Evolutionary conservation across 2,888 invertebrate genomes (phyloP), one percentile per base, ranked within the genome.

Genomic region (Odontothrips loti): DNA sequence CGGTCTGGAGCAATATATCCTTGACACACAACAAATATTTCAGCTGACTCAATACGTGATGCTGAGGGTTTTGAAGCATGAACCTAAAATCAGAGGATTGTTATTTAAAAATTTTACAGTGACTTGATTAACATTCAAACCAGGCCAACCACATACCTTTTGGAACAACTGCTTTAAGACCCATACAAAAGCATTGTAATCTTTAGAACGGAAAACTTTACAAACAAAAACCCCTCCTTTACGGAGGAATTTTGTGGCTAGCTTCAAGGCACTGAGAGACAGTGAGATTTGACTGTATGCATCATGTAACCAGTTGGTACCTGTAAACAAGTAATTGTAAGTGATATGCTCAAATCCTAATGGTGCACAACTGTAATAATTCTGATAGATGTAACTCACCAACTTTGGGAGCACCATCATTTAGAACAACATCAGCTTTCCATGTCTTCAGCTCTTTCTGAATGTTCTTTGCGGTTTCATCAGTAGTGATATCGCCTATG

Each of bases 31-130:
- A 99, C 95, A 87, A 99, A 99, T 85, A 99, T 99, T 91, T 99
- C 99, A 81, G 99, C 99, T 0, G 99, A 99, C 87, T 99, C 99
- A 86, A 93, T 94, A 89, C 99, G 93, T 0, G 99, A 99, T 0
- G 99, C 99, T 86, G 97, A 97, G 0, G 99, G 99, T 88, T 99
- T 99, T 27, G 99, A 99, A 0, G 98, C 97, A 87, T 98, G 97
- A 11, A 98, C 97, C 88, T 89, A 82, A 78, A 84, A 83, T 58
- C 79, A 43, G 82, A 51, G 48, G 80, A 79, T 29, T 80, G 12
- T 3, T n/a, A 75, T n/a, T 10, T 51, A 43, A 47, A 15, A 27
- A n/a, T 34, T n/a, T 23, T 23, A 79, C 23, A 80, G 20, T 80
- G 0, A 47, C 29, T n/a, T 27, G n/a, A 15, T n/a, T 47, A 43